Base-by-base conservation (phyloP, 2,113 vertebrate genomes). In the Triplophysa siluroides region DNA sequence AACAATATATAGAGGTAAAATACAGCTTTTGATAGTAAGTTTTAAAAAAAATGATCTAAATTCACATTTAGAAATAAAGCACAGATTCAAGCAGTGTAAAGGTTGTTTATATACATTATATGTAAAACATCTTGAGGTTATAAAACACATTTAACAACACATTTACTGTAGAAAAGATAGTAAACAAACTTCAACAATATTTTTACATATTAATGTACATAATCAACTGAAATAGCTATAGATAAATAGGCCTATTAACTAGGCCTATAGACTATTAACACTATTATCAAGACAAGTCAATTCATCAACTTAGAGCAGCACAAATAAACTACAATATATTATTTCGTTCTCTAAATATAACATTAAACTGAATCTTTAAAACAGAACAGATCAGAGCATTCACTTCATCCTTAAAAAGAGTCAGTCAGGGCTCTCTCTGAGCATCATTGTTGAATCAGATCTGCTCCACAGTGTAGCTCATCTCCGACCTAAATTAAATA, bases 401-500 rank as follows among this genome's bases (percentile, higher is more conserved):
- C 50, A 19, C 11, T 60, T 7, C 19, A 19, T 56, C 54, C 54
- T 21, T 8, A 1, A 58, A 58, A 45, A 45, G 11, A 11, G 9
- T 12, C 43, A 45, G 10, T 45, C 43, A 12, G 43, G 43, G 43
- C 10, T n/a, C 12, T 45, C 43, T 45, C 11, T 45, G 43, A 45
- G 43, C 54, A 10, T 58, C 19, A 9, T 21, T 63, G 23, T 63
- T 63, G 12, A 38, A 16, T 73, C 72, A 78, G 50, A 19, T 78
- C 13, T 73, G 81, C 23, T 73, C 61, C 56, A 73, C 8, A 19
- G 88, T 87, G 79, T 93, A 93, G 85, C 89, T 89, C 18, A 91
- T 89, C 82, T 92, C 91, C 1, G 79, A 83, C 87, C 93, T 94
- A 29, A 2, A 6, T 7, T 38, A 84, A 73, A 65, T 19, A 52